These are phyloP conservation scores for Oligia strigilis DNA, from an alignment of 2,888 invertebrate genomes.

Conservation along the genomic window DNA sequence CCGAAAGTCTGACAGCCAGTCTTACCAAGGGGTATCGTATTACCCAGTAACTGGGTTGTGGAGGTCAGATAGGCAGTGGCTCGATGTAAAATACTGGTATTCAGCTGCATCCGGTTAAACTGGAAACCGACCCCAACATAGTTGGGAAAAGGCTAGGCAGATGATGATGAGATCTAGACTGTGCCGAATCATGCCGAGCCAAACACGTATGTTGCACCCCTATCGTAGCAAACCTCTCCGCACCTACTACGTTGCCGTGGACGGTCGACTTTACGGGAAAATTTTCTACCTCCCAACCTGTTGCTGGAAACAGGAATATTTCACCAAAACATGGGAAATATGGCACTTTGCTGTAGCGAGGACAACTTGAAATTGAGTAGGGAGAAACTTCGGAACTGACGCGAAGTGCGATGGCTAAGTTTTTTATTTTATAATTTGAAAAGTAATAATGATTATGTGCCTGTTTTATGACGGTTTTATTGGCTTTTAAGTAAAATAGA, in stretches of 20 bases:
- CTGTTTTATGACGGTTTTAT: conserved; percentile 5
- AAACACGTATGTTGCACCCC: neutral
- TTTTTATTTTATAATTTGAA: conserved; percentile 14
- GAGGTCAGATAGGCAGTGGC: no score
- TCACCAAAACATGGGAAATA: conserved; percentile 47
- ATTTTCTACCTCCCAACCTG: conserved; percentile 50
- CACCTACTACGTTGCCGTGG: neutral
- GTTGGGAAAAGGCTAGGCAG: no score
- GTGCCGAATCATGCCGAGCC: neutral
- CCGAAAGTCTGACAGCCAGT: no score
- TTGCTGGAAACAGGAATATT: conserved; percentile 56
- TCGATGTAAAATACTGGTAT: no score
- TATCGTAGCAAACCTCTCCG: neutral
- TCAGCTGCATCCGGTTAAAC: no score
- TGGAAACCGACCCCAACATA: no score
- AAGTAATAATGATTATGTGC: conserved; percentile 14
- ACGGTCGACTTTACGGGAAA: neutral
- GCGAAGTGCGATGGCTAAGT: conserved; percentile 37
- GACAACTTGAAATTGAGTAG: conserved; percentile 52
- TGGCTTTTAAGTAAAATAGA: conserved; percentile 6
- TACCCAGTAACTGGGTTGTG: no score
- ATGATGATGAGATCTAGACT: no score
- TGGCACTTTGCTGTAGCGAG: conserved; percentile 15
- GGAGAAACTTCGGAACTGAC: conserved; percentile 24
- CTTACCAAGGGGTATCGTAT: no score